A percentile compares a stretch with the other conserved stretches of the same genome.
These are phyloP conservation scores for Acanthurus tractus DNA, from an alignment of 2,797 vertebrate species.

Conservation along the genomic window DNA sequence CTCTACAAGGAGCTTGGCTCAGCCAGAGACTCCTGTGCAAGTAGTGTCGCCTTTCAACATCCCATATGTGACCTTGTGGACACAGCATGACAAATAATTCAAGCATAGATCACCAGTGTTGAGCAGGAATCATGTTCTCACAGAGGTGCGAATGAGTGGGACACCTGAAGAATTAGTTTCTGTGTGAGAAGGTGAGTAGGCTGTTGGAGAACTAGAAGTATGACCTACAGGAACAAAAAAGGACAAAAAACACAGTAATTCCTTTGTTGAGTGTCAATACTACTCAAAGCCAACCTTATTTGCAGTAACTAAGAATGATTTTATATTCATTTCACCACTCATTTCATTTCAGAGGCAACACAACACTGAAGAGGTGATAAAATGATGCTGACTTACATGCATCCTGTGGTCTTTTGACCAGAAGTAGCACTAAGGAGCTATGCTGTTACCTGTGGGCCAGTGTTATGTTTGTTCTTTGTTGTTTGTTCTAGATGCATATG, in stretches of 20 bases:
- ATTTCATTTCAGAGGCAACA: no score
- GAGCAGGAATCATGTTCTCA: constrained; percentile 79
- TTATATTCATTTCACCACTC: neutral
- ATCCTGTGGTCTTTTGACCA: no score
- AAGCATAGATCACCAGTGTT: neutral
- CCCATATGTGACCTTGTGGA: constrained; percentile 31
- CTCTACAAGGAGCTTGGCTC: constrained; percentile 39
- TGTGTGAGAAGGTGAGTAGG: constrained; percentile 87
- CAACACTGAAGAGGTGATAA: no score
- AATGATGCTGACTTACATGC: no score
- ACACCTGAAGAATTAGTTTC: constrained; percentile 90
- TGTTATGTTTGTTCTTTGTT: no score
- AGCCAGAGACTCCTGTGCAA: constrained; percentile 50
- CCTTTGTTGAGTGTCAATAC: neutral
- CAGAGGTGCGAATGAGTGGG: constrained; percentile 85
- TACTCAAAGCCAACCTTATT: neutral
- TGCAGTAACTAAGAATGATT: neutral
- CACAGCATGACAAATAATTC: constrained; percentile 13
- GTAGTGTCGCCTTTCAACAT: constrained; percentile 21
- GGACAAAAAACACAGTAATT: constrained; percentile 15
- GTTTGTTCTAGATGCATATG: no score
- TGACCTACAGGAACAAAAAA: constrained; percentile 50
- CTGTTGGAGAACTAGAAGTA: constrained; percentile 80
- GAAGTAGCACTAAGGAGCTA: no score
- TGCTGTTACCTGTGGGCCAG: no score